Base-by-base conservation (phyloP, 2,888 invertebrate species). In the Villa cingulata region DNA sequence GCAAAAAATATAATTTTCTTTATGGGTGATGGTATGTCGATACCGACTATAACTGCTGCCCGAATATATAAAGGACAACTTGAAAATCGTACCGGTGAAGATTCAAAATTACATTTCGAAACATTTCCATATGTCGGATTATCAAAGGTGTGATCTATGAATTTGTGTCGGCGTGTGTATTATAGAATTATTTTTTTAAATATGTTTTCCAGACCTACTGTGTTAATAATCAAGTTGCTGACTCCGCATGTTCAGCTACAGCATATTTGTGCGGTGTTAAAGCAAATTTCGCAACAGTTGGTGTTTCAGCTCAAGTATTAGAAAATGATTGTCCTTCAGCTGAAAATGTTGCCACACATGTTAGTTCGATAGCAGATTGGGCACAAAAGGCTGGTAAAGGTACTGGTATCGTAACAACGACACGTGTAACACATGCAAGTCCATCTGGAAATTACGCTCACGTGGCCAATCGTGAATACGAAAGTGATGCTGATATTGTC, bases 181-280 rank as follows among this genome's bases (percentile, higher is more conserved):
- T 23, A 6, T 23, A 23, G 4, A 23, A 23, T 6, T 6, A 6
- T 23, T 6, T 6, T 7, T 23, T 12, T 12, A 4, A 32, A 32
- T 32, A 12, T 32, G 29, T 32, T 12, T 14, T 32, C 12, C 53
- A 77, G 80, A 85, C 86, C 0, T 86, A 85, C 62, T 85, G 85
- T 62, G 76, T 85, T 0, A 77, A 86, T 57, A 71, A 73, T 7
- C 82, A 87, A 67, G 86, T 87, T 1, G 78, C 88, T 0, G 90
- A 90, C 59, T 88, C 88, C 0, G 88, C 89, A 0, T 86, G 85
- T 59, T 81, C 86, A 1, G 81, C 84, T 1, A 89, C 88, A 0
- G 87, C 88, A 0, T 86, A 84, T 59, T 66, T 87, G 37, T 71
- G 78, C 2, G 89, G 89, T 0, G 81, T 86, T 1, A 89, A 89